Evolutionary conservation across 2,797 vertebrate species (phyloP), one percentile per base, ranked within the genome.

Genomic region (Coluber constrictor): DNA sequence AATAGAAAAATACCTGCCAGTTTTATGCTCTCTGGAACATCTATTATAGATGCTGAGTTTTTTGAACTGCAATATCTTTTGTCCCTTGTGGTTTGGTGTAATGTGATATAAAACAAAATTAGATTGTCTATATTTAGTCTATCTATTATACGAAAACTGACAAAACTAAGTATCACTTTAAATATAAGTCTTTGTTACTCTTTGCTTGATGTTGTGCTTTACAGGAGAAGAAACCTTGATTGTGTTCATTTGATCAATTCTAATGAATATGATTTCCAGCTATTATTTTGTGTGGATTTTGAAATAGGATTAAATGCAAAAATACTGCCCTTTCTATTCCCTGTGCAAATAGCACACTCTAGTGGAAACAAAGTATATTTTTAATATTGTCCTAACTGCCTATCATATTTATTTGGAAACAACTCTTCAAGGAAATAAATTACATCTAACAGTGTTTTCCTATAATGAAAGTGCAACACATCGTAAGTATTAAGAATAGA

Each of bases 291-390:
- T 37, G 15, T 37, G 15, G n/a, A 37, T 74, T 37, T 86, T 86
- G 43, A 86, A 47, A 9, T 47, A 43, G 47, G 83, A 51, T 25
- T 86, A 51, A 86, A 51, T 86, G 83, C 83, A 51, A 47, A 86
- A 86, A 25, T 1, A 12, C 83, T 13, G 43, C 9, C 27, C 55
- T 32, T 5, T 0, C n/a, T 43, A 54, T 91, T 97, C 93, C 29
- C 95, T 97, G 70, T 89, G 97, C 32, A 93, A 96, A 93, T 93
- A 94, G 96, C 96, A 92, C 96, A 60, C 97, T 97, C 97, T 96
- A 93, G 96, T 95, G 98, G 95, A 93, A 37, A 0, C 25, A 3
- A 86, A 63, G 29, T 4, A 27, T 56, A 92, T 8, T 12, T 87
- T n/a, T 32, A 47, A 55, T 66, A 87, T 29, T 4, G 43, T 23